Base-by-base conservation (phyloP, 2,888 invertebrate genomes). In the Cantharis nigra region DNA sequence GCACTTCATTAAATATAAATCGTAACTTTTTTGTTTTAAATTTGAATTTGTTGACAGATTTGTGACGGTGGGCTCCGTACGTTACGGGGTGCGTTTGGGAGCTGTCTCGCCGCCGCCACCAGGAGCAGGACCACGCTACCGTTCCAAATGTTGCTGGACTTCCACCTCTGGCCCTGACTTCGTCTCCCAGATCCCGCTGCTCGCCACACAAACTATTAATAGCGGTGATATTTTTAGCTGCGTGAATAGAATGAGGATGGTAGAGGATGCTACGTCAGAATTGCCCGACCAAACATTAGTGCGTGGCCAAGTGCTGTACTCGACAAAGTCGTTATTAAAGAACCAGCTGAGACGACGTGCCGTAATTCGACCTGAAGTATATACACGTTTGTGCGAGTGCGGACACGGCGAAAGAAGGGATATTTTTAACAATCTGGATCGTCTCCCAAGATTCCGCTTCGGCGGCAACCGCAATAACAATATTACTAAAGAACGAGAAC, bases 381-480 rank as follows among this genome's bases (percentile, higher is more conserved):
- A 87, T 81, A 83, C 86, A 74, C 84, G 87, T 79, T 82, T 87
- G 70, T 86, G 85, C 81, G 86, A 87, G 80, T 86, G 85, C 84
- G 86, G 84, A 78, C 84, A 86, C 79, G 80, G 74, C 79, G 82
- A 80, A 76, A 83, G 83, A 83, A 83, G 86, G 88, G 85, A 87
- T 79, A 83, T 83, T 72, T 78, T 83, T 71, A 85, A 93, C 92
- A 94, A 94, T 88, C 93, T 95, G 93, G 95, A 95, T 91, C 94
- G 95, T 84, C 91, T 95, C 89, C 94, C 94, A 87, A 94, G 93
- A 89, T 91, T 93, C 88, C 93, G 94, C 88, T 93, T 94, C 90
- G 94, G 92, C 85, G 89, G 92, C 83, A 89, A 89, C 83, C 87
- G 89, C 76, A 83, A 86, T 75, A 85, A 83, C 80, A 83, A 80